Percentiles rank a stretch among this genome's conserved stretches.
phyloP scores from a whole-genome alignment of 2,797 vertebrate species.

The Octomys mimax region DNA sequence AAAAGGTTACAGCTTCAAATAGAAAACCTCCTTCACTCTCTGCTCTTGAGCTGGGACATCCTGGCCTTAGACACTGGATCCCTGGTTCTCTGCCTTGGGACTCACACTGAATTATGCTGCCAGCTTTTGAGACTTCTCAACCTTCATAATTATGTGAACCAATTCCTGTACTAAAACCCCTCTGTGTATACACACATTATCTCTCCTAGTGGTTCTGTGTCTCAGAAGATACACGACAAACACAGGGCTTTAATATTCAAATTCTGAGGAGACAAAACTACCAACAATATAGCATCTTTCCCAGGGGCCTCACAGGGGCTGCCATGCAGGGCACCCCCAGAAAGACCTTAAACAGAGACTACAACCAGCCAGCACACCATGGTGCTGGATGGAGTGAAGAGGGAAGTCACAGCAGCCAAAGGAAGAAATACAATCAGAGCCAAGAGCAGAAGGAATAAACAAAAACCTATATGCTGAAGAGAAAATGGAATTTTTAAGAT shows the following conservation, averaged over 20 bases:
- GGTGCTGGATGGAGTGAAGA: fast-evolving
- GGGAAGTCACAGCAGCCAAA: neutral
- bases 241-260: neutral
- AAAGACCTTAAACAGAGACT: neutral
- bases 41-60: neutral
- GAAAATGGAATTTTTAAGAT: neutral
- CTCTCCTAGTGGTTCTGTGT: neutral
- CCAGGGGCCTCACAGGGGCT: neutral
- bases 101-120: neutral
- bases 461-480: neutral
- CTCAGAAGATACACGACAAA: neutral
- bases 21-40: neutral
- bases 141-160: neutral
- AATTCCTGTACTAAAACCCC: neutral
- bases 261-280: neutral
- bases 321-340: neutral
- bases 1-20: neutral
- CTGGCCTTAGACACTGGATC: neutral
- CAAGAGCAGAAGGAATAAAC: neutral
- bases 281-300: neutral
- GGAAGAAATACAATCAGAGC: neutral
- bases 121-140: neutral
- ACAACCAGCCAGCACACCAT: neutral
- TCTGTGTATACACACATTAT: neutral
- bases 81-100: neutral